These are phyloP conservation scores for Pheosia gnoma DNA, from an alignment of 2,888 invertebrate species.

Conservation along the genomic window DNA sequence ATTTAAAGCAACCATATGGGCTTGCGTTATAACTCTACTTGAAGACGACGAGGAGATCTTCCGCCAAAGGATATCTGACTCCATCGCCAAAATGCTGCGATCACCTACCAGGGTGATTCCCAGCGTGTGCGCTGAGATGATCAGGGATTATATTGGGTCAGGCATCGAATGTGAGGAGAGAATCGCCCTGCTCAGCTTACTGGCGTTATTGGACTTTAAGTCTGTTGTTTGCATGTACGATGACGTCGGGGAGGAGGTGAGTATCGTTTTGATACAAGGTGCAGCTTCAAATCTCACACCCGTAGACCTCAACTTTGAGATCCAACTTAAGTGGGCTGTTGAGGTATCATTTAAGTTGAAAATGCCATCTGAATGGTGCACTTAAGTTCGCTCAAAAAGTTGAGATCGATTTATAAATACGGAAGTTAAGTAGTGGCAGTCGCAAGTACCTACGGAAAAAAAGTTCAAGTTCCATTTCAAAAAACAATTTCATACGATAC, in stretches of 20 bases:
- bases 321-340: too few species aligned
- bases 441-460: too few species aligned
- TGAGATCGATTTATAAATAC: too few species aligned
- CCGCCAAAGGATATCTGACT: constrained; percentile 53
- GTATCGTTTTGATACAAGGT: background rate
- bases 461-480: too few species aligned
- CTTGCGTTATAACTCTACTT: constrained; percentile 71
- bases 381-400: too few species aligned
- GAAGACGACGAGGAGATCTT: constrained; percentile 79
- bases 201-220: constrained; percentile 66
- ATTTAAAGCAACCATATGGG: constrained; percentile 58
- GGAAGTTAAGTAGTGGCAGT: too few species aligned
- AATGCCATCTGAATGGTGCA: too few species aligned
- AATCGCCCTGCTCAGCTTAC: constrained; percentile 38
- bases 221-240: constrained; percentile 58
- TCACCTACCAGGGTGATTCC: constrained; percentile 22
- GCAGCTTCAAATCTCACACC: too few species aligned
- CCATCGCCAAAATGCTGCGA: constrained; percentile 14
- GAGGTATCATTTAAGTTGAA: too few species aligned
- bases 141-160: constrained; percentile 19
- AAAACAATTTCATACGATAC: too few species aligned
- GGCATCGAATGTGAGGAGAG: constrained; percentile 13
- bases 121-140: constrained; percentile 32
- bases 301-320: too few species aligned
- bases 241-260: constrained; percentile 62